Percentiles rank a stretch among this genome's conserved stretches.
Evolutionary conservation across 2,888 invertebrate species (phyloP).

Genomic region (Microctonus aethiopoides): DNA sequence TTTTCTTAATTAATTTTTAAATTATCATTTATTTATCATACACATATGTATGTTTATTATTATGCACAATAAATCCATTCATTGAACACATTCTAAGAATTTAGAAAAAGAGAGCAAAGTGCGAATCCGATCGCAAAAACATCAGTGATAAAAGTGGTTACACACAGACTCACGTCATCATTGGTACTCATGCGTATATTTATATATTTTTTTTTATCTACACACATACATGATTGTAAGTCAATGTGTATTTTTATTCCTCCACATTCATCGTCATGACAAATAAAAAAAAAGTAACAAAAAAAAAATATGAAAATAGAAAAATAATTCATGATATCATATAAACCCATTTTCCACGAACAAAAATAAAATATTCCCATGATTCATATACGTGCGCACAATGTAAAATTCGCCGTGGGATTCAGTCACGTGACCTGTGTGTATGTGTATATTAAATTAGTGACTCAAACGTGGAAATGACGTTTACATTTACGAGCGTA

Average conservation of each 20-base stretch:
- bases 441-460: neutral
- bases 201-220: neutral
- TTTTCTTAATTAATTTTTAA: no score
- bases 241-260: neutral
- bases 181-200: neutral
- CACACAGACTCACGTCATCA: neutral
- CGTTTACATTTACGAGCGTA: neutral
- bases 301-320: neutral
- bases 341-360: neutral
- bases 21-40: no score
- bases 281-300: conserved; percentile 1
- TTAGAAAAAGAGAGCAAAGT: no score
- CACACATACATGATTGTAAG: neutral
- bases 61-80: no score
- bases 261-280: neutral
- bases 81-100: no score
- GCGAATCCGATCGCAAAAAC: no score
- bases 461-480: neutral
- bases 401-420: no score
- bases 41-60: no score
- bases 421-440: no score
- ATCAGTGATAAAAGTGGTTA: no score
- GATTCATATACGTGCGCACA: conserved; percentile 1
- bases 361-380: neutral
- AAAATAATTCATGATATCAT: neutral